phyloP scores from a whole-genome alignment of 2,888 invertebrate genomes.

The Timema podura region DNA sequence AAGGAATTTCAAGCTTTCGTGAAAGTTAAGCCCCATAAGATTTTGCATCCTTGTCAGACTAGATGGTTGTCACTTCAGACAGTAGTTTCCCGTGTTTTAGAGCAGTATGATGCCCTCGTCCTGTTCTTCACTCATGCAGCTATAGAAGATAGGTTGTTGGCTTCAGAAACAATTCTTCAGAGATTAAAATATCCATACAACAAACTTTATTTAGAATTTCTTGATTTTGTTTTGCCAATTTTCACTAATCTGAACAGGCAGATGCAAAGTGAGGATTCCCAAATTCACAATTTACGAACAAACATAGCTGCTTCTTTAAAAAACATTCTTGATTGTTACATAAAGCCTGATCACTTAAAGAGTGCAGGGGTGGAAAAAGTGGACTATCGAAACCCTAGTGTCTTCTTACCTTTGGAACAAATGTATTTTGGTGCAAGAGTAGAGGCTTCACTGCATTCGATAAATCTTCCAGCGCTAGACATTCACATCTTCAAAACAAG shows the following conservation, averaged over 20 bases:
- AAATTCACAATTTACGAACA: conserved; percentile 1
- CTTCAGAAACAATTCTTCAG: conserved; percentile 12
- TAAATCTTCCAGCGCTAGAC: background rate
- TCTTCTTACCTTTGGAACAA: conserved; percentile 3
- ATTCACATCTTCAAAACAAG: background rate
- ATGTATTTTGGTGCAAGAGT: background rate
- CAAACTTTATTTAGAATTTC: conserved; percentile 7
- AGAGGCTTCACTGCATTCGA: conserved; percentile 9
- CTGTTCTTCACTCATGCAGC: conserved; percentile 16
- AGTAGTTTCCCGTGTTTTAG: conserved; percentile 13
- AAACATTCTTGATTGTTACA: conserved; percentile 6
- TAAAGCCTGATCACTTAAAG: conserved; percentile 7
- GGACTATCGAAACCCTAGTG: background rate
- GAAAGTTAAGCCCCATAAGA: conserved; percentile 36
- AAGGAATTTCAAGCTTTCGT: conserved; percentile 36
- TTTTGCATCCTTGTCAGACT: conserved; percentile 36
- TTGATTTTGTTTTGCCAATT: conserved; percentile 6
- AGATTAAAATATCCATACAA: background rate
- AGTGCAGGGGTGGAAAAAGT: background rate
- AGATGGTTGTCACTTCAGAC: conserved; percentile 37
- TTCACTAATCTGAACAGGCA: conserved; percentile 10
- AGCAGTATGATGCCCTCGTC: conserved; percentile 15
- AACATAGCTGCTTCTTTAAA: background rate
- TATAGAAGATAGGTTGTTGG: conserved; percentile 2
- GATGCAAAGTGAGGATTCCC: conserved; percentile 2